A percentile compares a stretch with the other conserved stretches of the same genome.
These are phyloP conservation scores for Cassiopea andromeda DNA, from an alignment of 30 jellyfish, hydroid and myxozoan genomes.

Conservation along the genomic window DNA sequence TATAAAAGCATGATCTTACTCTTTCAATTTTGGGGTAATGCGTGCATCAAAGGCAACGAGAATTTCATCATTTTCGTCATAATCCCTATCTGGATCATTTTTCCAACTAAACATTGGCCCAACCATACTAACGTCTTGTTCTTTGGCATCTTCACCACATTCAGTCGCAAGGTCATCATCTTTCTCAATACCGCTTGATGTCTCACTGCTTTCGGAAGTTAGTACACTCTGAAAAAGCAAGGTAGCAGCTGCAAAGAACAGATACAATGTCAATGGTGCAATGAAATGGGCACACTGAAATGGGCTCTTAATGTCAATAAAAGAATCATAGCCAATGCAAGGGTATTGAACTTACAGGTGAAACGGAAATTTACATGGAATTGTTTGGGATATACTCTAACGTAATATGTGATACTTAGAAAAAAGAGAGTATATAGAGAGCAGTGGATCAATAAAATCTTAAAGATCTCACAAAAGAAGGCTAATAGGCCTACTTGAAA, in stretches of 20 bases:
- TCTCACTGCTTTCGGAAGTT: conserved; percentile 78
- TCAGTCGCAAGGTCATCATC: conserved; percentile 98
- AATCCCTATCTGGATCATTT: conserved; percentile 55
- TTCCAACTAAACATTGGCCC: conserved; percentile 93
- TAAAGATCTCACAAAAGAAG: no score
- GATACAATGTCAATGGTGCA: neutral
- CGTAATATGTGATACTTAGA: no score
- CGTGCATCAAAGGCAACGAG: conserved; percentile 92
- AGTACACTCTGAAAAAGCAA: conserved; percentile 22
- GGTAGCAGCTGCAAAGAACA: neutral
- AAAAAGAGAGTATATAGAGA: no score
- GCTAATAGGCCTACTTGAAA: conserved; percentile 54
- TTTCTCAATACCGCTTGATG: conserved; percentile 93
- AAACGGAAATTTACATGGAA: no score
- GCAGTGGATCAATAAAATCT: no score
- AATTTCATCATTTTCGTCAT: conserved; percentile 85
- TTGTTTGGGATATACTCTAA: no score
- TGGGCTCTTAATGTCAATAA: no score
- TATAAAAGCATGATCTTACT: conserved; percentile 43
- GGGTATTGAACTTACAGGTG: no score
- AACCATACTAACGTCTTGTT: conserved; percentile 59
- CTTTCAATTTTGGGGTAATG: conserved; percentile 83
- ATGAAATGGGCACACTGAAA: neutral
- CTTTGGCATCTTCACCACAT: conserved; percentile 89
- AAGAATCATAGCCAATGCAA: no score